These are phyloP conservation scores for Drepanosiphum platanoidis DNA, from an alignment of 2,888 invertebrate species.

Conservation along the genomic window DNA sequence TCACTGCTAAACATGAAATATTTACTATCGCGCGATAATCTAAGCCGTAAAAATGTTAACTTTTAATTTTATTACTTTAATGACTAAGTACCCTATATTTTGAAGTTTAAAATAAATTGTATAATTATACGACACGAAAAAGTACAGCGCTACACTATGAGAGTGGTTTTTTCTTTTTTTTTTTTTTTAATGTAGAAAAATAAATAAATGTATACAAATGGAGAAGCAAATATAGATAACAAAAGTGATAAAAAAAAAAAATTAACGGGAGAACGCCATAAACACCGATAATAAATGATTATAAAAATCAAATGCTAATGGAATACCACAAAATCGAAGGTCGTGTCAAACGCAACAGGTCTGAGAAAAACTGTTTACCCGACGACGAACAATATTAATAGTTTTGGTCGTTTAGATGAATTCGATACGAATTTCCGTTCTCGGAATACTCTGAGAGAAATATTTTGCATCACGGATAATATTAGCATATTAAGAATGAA, in stretches of 20 bases:
- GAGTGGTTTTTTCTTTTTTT: constrained; percentile 49
- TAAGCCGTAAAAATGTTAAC: not conserved
- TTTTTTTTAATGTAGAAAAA: constrained; percentile 11
- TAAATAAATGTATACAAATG: constrained; percentile 11
- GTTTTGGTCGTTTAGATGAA: too few species aligned
- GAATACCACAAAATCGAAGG: not conserved
- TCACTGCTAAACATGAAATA: not conserved
- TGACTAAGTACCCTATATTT: constrained; percentile 20
- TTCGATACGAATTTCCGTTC: too few species aligned
- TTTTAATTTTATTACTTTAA: constrained; percentile 39
- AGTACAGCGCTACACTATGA: not conserved
- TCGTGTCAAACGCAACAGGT: not conserved
- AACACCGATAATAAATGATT: constrained; percentile 15
- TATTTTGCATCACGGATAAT: too few species aligned
- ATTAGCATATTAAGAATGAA: too few species aligned
- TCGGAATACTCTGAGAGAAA: too few species aligned
- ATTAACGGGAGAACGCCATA: not conserved
- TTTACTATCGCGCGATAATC: not conserved
- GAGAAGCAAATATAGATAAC: constrained; percentile 3
- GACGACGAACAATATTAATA: too few species aligned
- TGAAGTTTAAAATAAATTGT: not conserved
- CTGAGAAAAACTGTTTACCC: too few species aligned
- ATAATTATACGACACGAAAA: not conserved
- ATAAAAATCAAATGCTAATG: constrained; percentile 2
- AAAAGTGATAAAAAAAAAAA: constrained; percentile 40